phyloP scores from a whole-genome alignment of 1,140 invertebrate species.

The Hyposmocoma kahamanoa region DNA sequence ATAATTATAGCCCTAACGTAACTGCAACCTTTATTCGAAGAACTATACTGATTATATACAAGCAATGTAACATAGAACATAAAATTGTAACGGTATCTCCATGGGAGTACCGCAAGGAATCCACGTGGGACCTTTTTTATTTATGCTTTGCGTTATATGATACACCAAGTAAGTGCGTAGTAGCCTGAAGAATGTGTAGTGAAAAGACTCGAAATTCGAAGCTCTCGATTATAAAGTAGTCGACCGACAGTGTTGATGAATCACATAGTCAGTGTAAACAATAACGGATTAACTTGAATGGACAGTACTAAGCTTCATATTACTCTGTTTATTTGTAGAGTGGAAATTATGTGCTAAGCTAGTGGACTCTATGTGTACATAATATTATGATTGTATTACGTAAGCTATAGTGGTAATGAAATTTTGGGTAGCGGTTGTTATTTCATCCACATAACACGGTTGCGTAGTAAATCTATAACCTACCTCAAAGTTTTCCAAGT shows the following conservation, averaged over 20 bases:
- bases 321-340: neutral
- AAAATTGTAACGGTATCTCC: conserved; percentile 22
- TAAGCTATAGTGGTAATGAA: no score
- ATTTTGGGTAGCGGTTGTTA: no score
- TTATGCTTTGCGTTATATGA: conserved; percentile 20
- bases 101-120: conserved; percentile 36
- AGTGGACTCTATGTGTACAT: no score
- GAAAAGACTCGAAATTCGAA: conserved; percentile 42
- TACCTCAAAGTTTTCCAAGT: neutral
- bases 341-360: neutral
- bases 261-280: no score
- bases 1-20: neutral
- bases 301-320: conserved; percentile 3
- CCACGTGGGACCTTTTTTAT: conserved; percentile 31
- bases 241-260: no score
- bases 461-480: no score
- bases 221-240: conserved; percentile 26
- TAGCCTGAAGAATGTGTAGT: conserved; percentile 30
- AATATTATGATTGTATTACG: no score
- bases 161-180: conserved; percentile 25
- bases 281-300: conserved; percentile 23
- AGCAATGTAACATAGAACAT: conserved; percentile 6
- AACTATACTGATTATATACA: neutral
- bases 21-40: neutral
- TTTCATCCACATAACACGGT: no score